Conservation (phyloP, 1,140 invertebrate species). For the Cherax destructor region DNA sequence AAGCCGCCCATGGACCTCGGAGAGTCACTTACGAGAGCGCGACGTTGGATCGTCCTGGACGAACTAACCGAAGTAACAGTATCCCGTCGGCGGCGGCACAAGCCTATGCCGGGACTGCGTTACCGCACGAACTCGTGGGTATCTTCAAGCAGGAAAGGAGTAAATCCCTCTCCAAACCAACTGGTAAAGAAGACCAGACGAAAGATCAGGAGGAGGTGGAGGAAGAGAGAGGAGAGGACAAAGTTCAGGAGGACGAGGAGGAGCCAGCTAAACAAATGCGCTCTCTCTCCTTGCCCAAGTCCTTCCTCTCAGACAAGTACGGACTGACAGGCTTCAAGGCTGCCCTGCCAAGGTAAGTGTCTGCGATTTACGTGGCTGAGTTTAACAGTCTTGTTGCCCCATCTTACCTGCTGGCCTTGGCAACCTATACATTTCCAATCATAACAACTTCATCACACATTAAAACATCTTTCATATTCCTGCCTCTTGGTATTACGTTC, state of each 20-base stretch:
- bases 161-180: constrained; percentile 32
- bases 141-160: constrained; percentile 54
- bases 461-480: no score
- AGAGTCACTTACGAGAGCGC: constrained; percentile 47
- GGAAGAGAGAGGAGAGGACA: neutral
- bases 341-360: constrained; percentile 74
- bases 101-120: constrained; percentile 25
- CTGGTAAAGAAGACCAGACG: neutral
- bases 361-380: neutral
- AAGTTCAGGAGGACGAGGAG: constrained; percentile 22
- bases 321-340: constrained; percentile 72
- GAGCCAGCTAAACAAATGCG: constrained; percentile 78
- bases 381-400: neutral
- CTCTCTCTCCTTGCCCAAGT: constrained; percentile 81
- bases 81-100: constrained; percentile 44
- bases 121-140: constrained; percentile 51
- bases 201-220: constrained; percentile 1
- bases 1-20: neutral
- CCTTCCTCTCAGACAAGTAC: constrained; percentile 78
- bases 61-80: constrained; percentile 63
- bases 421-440: no score
- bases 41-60: constrained; percentile 27
- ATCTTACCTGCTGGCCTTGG: no score
- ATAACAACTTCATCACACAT: no score
- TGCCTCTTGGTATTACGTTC: no score